Conservation (phyloP, 2,888 invertebrate genomes). For the Euplexia lucipara region DNA sequence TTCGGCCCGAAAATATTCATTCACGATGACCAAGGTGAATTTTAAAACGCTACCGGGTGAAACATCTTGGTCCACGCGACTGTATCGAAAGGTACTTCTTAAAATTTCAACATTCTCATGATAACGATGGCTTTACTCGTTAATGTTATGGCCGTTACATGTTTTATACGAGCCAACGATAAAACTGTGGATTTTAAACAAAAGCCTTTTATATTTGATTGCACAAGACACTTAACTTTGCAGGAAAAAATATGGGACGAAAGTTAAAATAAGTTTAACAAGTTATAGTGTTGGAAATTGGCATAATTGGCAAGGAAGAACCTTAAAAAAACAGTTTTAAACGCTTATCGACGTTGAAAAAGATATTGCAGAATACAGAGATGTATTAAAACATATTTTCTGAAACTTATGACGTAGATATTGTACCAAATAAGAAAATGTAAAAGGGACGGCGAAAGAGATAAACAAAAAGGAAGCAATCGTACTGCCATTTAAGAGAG, state of each 20-base stretch:
- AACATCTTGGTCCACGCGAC: conserved; percentile 63
- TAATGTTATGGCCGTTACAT: conserved; percentile 69
- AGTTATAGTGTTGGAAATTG: conserved; percentile 47
- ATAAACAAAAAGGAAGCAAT: conserved; percentile 32
- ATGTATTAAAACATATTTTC: background rate
- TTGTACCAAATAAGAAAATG: conserved; percentile 9
- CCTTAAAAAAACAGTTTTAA: conserved; percentile 23
- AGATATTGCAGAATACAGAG: background rate
- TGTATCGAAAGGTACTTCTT: conserved; percentile 69
- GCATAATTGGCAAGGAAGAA: conserved; percentile 40
- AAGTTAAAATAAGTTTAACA: conserved; percentile 59
- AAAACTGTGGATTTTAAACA: conserved; percentile 67
- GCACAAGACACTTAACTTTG: conserved; percentile 61
- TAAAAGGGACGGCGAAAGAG: conserved; percentile 5
- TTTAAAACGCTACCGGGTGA: conserved; percentile 76
- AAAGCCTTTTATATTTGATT: conserved; percentile 69
- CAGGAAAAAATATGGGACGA: conserved; percentile 53
- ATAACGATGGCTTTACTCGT: conserved; percentile 70
- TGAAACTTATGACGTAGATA: background rate
- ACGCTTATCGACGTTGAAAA: conserved; percentile 6
- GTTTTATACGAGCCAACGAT: conserved; percentile 68
- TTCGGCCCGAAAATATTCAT: conserved; percentile 72
- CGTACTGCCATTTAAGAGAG: conserved; percentile 28
- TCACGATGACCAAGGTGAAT: conserved; percentile 74
- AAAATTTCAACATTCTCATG: conserved; percentile 72